Conservation (phyloP, 2,888 invertebrate genomes). For the Balanococcus diminutus region DNA sequence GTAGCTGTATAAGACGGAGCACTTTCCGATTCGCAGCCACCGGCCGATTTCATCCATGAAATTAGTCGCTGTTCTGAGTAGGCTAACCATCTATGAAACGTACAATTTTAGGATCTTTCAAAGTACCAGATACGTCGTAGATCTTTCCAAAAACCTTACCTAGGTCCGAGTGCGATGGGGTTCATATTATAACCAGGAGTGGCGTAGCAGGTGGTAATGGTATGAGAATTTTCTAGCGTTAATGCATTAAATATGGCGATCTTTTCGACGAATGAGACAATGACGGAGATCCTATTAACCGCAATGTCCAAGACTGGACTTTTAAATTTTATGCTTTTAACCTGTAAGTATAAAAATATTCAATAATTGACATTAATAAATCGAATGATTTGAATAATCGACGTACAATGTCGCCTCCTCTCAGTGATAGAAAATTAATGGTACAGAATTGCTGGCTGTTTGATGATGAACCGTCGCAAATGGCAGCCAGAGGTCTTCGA, state of each 20-base stretch:
- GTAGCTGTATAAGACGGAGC: slow-evolving; percentile 90
- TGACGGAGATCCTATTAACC: slow-evolving; percentile 86
- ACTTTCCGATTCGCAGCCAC: slow-evolving; percentile 81
- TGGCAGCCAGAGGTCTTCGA: slow-evolving; percentile 86
- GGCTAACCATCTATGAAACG: slow-evolving; percentile 64
- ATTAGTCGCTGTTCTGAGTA: slow-evolving; percentile 83
- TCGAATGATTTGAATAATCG: background rate
- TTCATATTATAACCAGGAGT: slow-evolving; percentile 80
- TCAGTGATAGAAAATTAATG: slow-evolving; percentile 57
- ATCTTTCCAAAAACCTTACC: slow-evolving; percentile 62
- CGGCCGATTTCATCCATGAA: slow-evolving; percentile 77
- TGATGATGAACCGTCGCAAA: slow-evolving; percentile 84
- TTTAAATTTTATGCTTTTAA: slow-evolving; percentile 91
- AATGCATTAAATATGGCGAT: slow-evolving; percentile 90
- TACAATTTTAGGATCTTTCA: background rate
- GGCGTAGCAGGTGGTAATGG: slow-evolving; percentile 87
- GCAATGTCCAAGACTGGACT: slow-evolving; percentile 85
- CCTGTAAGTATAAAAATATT: slow-evolving; percentile 63
- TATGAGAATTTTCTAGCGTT: slow-evolving; percentile 82
- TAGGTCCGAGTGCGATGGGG: slow-evolving; percentile 84
- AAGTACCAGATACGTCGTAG: background rate
- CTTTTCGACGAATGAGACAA: slow-evolving; percentile 85
- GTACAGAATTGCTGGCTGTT: slow-evolving; percentile 66
- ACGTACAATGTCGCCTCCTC: slow-evolving; percentile 56
- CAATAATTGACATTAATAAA: background rate